Evolutionary conservation across 1,140 invertebrate species (phyloP).

Genomic region (Sitophilus oryzae): DNA sequence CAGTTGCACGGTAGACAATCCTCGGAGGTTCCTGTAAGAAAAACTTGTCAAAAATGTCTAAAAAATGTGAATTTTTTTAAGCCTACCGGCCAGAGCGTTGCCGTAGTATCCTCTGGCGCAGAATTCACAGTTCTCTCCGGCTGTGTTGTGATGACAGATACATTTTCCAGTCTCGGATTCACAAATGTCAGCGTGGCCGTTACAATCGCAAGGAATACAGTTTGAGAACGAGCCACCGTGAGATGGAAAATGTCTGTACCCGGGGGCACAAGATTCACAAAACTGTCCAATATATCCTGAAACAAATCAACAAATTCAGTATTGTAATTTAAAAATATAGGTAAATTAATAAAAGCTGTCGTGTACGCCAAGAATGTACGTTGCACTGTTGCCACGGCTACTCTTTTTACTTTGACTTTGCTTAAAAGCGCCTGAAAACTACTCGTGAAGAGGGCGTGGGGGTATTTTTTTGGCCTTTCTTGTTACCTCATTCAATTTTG

Average conservation of each 20-base stretch:
- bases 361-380: too few relatives aligned
- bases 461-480: too few relatives aligned
- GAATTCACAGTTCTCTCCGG: slow-evolving; percentile 89
- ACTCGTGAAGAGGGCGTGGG: too few relatives aligned
- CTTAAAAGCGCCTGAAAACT: too few relatives aligned
- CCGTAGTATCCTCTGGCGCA: slow-evolving; percentile 94
- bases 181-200: slow-evolving; percentile 92
- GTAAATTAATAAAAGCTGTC: too few relatives aligned
- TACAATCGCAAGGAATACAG: slow-evolving; percentile 94
- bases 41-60: background rate
- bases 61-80: background rate
- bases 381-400: too few relatives aligned
- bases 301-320: too few relatives aligned
- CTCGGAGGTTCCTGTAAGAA: slow-evolving; percentile 59
- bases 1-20: slow-evolving; percentile 94
- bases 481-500: too few relatives aligned
- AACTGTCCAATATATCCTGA: slow-evolving; percentile 84
- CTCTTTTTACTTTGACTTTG: too few relatives aligned
- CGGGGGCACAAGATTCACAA: slow-evolving; percentile 94
- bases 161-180: slow-evolving; percentile 92
- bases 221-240: slow-evolving; percentile 86
- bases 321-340: too few relatives aligned
- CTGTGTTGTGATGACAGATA: slow-evolving; percentile 95
- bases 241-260: slow-evolving; percentile 83
- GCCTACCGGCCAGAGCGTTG: slow-evolving; percentile 66